Percentiles rank a stretch among this genome's conserved stretches.
phyloP scores from a whole-genome alignment of 2,888 invertebrate species.

The Entomobrya multifasciata region DNA sequence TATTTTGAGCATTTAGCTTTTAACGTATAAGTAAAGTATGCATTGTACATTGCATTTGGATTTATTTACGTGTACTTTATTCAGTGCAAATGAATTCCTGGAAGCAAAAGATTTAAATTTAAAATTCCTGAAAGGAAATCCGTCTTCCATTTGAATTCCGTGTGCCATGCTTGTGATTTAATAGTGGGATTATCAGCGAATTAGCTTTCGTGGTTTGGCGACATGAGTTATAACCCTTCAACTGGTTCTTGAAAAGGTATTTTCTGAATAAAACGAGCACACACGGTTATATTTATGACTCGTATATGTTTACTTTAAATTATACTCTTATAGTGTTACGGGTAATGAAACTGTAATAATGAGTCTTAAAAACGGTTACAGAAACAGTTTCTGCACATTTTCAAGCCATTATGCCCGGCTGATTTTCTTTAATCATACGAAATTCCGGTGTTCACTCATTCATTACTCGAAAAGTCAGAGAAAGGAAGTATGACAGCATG shows the following conservation, averaged over 20 bases:
- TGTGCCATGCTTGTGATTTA: conserved; percentile 60
- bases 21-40: too few relatives aligned
- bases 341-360: conserved; percentile 38
- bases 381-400: conserved; percentile 25
- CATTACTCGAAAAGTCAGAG: conserved; percentile 53
- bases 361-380: conserved; percentile 40
- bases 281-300: too few relatives aligned
- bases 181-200: conserved; percentile 63
- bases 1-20: too few relatives aligned
- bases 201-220: conserved; percentile 66
- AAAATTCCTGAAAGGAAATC: conserved; percentile 61
- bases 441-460: conserved; percentile 66
- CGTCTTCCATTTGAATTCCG: conserved; percentile 62
- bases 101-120: conserved; percentile 41
- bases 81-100: conserved; percentile 49
- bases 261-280: too few relatives aligned
- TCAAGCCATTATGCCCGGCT: conserved; percentile 39
- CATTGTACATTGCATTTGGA: conserved; percentile 16
- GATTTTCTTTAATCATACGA: conserved; percentile 48
- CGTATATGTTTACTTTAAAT: too few relatives aligned
- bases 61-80: conserved; percentile 23
- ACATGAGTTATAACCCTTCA: conserved; percentile 64
- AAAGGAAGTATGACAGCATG: conserved; percentile 56
- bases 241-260: conserved; percentile 42
- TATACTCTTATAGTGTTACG: too few relatives aligned